These are phyloP conservation scores for Didymodactylos carnosus DNA, from an alignment of 2,888 invertebrate species.

Conservation along the genomic window DNA sequence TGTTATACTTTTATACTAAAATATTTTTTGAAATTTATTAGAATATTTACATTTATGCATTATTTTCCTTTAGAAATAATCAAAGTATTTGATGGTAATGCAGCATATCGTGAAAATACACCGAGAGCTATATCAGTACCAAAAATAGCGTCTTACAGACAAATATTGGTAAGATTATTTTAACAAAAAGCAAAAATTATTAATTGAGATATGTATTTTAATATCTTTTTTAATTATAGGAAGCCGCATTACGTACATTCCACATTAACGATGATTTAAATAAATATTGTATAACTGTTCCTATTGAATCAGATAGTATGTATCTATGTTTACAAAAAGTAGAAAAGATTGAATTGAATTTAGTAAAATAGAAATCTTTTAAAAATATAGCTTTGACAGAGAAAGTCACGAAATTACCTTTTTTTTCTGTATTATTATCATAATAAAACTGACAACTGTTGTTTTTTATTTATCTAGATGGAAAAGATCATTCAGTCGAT, in stretches of 20 bases:
- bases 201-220: no score
- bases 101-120: conserved; percentile 65
- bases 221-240: conserved; percentile 24
- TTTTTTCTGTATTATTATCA: no score
- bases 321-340: not conserved
- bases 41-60: conserved; percentile 1
- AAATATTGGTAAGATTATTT: conserved; percentile 51
- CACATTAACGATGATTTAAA: conserved; percentile 61
- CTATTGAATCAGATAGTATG: conserved; percentile 33
- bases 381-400: no score
- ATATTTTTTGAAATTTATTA: no score
- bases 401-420: no score
- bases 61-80: conserved; percentile 41
- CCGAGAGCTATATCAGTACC: conserved; percentile 79
- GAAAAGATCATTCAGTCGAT: conserved; percentile 5
- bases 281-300: conserved; percentile 64
- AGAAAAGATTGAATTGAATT: not conserved
- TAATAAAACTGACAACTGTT: no score
- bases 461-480: not conserved
- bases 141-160: conserved; percentile 65
- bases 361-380: no score
- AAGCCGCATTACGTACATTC: conserved; percentile 75
- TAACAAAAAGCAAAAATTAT: not conserved
- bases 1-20: no score
- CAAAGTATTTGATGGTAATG: conserved; percentile 83